Percentiles rank a stretch among this genome's conserved stretches.
Evolutionary conservation across 2,113 vertebrate genomes (phyloP).

Genomic region (Sinocyclocheilus anophthalmus): DNA sequence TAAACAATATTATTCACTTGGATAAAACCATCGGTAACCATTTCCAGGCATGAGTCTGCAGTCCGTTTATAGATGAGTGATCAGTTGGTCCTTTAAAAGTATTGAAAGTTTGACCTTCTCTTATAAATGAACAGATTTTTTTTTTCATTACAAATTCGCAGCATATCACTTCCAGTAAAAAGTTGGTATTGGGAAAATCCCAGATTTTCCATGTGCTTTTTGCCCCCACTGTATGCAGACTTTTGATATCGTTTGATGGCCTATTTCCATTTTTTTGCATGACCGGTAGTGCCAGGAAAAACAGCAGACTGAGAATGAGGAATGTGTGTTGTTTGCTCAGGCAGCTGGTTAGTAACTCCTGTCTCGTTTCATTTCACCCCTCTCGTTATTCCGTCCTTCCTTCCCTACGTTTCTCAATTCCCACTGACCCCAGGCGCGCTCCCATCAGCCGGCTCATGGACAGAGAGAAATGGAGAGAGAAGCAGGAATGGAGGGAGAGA

Average conservation of each 20-base stretch:
- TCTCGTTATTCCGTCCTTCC: slow-evolving; percentile 28
- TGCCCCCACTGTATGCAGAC: slow-evolving; percentile 36
- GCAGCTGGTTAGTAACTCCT: slow-evolving; percentile 85
- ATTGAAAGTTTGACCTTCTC: background rate
- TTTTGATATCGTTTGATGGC: slow-evolving; percentile 83
- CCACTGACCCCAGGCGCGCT: slow-evolving; percentile 82
- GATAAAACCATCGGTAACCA: background rate
- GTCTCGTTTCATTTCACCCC: slow-evolving; percentile 67
- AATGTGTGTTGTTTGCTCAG: slow-evolving; percentile 77
- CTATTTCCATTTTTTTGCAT: slow-evolving; percentile 69
- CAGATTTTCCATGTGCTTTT: background rate
- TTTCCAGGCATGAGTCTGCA: background rate
- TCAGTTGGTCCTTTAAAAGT: background rate
- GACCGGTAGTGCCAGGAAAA: slow-evolving; percentile 84
- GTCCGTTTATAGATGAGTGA: background rate
- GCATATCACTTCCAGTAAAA: background rate
- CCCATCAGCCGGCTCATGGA: slow-evolving; percentile 91
- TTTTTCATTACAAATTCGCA: background rate
- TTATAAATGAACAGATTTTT: background rate
- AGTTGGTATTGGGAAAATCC: background rate
- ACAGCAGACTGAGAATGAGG: slow-evolving; percentile 84
- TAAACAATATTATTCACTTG: background rate
- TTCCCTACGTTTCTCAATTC: slow-evolving; percentile 84
- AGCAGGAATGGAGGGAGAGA: slow-evolving; percentile 70
- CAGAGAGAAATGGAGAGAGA: slow-evolving; percentile 68